Conservation (phyloP, 2,888 invertebrate species). For the Brachypterus glaber region DNA sequence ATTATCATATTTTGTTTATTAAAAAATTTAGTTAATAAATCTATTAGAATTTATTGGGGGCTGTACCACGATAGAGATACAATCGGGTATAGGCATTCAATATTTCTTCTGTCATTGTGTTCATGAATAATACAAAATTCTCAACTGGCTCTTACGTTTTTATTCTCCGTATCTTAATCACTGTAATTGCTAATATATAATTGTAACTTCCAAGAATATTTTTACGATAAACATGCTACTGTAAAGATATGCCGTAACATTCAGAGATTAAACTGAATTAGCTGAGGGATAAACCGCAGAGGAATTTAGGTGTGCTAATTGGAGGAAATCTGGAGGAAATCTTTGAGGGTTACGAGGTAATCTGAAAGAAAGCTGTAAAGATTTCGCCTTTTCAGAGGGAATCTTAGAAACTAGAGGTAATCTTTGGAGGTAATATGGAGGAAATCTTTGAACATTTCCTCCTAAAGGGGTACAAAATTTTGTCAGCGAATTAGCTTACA, state of each 20-base stretch:
- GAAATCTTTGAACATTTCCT: no score
- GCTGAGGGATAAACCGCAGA: no score
- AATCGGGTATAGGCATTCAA: constrained; percentile 22
- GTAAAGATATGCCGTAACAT: constrained; percentile 31
- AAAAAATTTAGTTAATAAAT: constrained; percentile 24
- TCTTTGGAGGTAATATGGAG: no score
- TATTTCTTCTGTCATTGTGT: constrained; percentile 28
- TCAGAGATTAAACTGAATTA: constrained; percentile 9
- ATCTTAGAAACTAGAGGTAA: no score
- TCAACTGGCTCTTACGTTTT: constrained; percentile 22
- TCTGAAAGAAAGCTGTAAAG: no score
- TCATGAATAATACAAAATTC: constrained; percentile 28
- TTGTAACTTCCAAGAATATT: constrained; percentile 37
- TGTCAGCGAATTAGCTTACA: no score
- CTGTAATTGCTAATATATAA: constrained; percentile 42
- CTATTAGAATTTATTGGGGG: constrained; percentile 27
- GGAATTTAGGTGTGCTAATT: no score
- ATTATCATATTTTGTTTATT: constrained; percentile 16
- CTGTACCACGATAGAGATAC: constrained; percentile 18
- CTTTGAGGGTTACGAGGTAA: no score
- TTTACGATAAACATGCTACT: constrained; percentile 42
- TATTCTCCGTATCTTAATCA: constrained; percentile 38
- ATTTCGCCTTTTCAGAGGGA: no score
- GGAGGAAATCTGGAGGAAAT: no score
- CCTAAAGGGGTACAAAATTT: no score